phyloP scores from a whole-genome alignment of 2,797 vertebrate species.

The Sitta carolinensis region DNA sequence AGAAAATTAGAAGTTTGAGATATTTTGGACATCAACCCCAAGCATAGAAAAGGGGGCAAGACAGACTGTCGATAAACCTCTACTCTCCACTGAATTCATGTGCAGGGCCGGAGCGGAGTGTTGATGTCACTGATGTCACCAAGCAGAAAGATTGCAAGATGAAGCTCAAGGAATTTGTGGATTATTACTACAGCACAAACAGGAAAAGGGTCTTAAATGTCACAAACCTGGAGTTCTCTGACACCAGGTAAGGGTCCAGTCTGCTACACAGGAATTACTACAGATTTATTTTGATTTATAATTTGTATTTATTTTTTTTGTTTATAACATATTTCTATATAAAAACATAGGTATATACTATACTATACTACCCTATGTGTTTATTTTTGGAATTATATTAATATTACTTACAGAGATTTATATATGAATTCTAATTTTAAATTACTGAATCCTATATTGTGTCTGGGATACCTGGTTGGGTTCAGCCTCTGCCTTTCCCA shows the following conservation, averaged over 20 bases:
- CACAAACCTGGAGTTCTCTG: constrained; percentile 95
- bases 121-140: constrained; percentile 94
- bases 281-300: background rate
- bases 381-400: background rate
- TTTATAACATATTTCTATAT: background rate
- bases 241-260: constrained; percentile 82
- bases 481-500: background rate
- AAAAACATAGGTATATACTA: background rate
- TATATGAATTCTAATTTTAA: background rate
- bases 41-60: background rate
- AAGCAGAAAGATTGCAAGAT: constrained; percentile 96
- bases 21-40: background rate
- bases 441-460: accelerated
- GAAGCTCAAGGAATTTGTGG: constrained; percentile 99
- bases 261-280: background rate
- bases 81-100: background rate
- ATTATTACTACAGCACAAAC: constrained; percentile 98
- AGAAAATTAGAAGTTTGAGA: background rate
- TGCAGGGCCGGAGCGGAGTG: constrained; percentile 88
- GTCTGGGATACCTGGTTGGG: accelerated
- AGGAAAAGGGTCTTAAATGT: constrained; percentile 95
- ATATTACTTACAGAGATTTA: background rate
- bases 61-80: background rate
- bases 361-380: background rate
- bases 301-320: background rate